Evolutionary conservation across 2,888 invertebrate genomes (phyloP).

Genomic region (Apodemia mormo): DNA sequence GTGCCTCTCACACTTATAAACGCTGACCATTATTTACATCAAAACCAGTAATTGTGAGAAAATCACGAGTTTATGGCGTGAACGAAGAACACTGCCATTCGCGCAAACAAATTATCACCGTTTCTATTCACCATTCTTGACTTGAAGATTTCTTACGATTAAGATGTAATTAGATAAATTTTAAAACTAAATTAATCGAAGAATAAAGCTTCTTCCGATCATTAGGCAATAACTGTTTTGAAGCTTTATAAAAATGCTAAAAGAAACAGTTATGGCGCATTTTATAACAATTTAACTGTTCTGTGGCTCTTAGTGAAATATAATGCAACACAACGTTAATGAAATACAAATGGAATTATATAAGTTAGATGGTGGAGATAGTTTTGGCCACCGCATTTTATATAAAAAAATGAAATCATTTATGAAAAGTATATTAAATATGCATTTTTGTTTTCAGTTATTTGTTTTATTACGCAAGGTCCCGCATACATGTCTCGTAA

Average conservation of each 20-base stretch:
- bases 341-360: not conserved
- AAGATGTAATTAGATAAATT: not conserved
- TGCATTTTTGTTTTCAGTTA: conserved; percentile 20
- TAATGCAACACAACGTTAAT: not conserved
- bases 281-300: not conserved
- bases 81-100: no score
- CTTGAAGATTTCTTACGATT: no score
- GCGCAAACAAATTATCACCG: no score
- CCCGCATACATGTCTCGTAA: no score
- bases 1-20: no score
- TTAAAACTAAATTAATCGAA: not conserved
- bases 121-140: no score
- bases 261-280: not conserved
- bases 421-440: conserved; percentile 19
- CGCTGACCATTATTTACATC: no score
- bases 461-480: conserved; percentile 9
- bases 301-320: conserved; percentile 3
- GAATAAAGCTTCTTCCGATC: no score
- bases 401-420: conserved; percentile 21
- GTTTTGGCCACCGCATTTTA: conserved; percentile 3
- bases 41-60: no score
- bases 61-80: no score
- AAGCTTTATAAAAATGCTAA: not conserved
- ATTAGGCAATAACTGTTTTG: no score
- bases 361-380: conserved; percentile 5